Evolutionary conservation across 2,888 invertebrate genomes (phyloP).

Genomic region (Drosophila siamana): DNA sequence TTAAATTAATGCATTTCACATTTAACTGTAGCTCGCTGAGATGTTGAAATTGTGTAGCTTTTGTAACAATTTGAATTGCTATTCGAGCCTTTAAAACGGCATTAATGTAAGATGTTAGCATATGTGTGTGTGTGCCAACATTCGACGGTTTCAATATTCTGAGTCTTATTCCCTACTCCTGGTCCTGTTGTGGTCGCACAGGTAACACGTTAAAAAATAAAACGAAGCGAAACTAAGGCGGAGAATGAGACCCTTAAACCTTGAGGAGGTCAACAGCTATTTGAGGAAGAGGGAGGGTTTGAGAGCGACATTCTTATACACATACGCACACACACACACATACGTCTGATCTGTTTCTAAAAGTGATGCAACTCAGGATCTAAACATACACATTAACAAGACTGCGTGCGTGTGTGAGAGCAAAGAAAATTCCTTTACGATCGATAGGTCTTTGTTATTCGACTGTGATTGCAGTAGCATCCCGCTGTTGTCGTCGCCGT

Average conservation of each 20-base stretch:
- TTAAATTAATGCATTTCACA: conserved; percentile 37
- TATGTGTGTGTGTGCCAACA: conserved; percentile 9
- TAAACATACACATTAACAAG: conserved; percentile 26
- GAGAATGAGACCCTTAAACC: conserved; percentile 55
- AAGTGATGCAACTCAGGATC: conserved; percentile 74
- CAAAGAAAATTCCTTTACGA: conserved; percentile 71
- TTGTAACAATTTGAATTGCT: conserved; percentile 4
- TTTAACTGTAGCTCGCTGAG: background rate
- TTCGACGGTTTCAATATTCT: conserved; percentile 26
- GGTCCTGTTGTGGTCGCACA: conserved; percentile 47
- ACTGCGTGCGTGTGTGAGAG: conserved; percentile 6
- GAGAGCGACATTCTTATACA: conserved; percentile 63
- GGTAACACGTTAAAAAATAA: conserved; percentile 57
- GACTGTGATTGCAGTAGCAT: background rate
- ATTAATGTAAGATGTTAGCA: conserved; percentile 37
- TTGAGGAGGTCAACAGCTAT: conserved; percentile 72
- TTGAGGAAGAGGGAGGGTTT: conserved; percentile 39
- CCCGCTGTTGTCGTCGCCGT: conserved; percentile 13
- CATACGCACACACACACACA: conserved; percentile 71
- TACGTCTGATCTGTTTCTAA: conserved; percentile 74
- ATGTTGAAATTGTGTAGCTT: background rate
- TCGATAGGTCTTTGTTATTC: conserved; percentile 71
- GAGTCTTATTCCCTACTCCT: conserved; percentile 39
- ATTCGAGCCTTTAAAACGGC: conserved; percentile 30
- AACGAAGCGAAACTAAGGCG: conserved; percentile 40